A percentile compares a stretch with the other conserved stretches of the same genome.
Evolutionary conservation across 2,113 vertebrate species (phyloP).

Genomic region (Scortum barcoo): DNA sequence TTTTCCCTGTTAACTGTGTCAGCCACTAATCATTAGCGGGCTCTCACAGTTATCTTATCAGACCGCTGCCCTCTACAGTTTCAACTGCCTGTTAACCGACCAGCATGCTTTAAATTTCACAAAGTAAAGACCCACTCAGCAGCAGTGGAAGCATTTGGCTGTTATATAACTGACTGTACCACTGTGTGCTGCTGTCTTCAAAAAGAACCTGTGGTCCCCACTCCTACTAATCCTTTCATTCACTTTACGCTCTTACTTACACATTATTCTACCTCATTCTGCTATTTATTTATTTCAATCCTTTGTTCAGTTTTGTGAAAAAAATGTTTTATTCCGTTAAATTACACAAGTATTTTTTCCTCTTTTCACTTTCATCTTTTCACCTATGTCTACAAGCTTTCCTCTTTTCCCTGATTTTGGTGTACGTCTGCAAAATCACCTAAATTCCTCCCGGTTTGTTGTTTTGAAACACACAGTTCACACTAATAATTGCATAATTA

Average conservation of each 20-base stretch:
- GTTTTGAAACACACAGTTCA: neutral
- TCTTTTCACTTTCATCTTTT: no score
- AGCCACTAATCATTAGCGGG: conserved; percentile 51
- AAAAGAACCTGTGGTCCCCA: neutral
- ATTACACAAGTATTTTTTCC: neutral
- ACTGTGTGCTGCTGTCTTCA: neutral
- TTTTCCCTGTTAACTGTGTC: conserved; percentile 12
- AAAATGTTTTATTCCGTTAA: neutral
- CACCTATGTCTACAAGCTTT: neutral
- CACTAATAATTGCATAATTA: neutral
- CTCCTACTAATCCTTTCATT: neutral
- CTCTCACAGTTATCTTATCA: conserved; percentile 56
- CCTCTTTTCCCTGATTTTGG: neutral
- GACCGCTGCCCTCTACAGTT: conserved; percentile 17
- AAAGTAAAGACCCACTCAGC: neutral
- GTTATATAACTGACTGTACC: neutral
- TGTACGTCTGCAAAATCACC: neutral
- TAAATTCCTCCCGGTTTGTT: neutral
- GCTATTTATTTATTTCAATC: neutral
- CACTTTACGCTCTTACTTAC: neutral
- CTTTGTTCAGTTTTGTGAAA: neutral
- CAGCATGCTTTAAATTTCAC: conserved; percentile 1
- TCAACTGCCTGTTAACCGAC: conserved; percentile 29
- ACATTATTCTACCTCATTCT: neutral
- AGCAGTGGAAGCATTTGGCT: neutral